Percentiles rank a stretch among this genome's conserved stretches.
phyloP scores from a whole-genome alignment of 1,140 invertebrate genomes.

The Lucilia sericata region DNA sequence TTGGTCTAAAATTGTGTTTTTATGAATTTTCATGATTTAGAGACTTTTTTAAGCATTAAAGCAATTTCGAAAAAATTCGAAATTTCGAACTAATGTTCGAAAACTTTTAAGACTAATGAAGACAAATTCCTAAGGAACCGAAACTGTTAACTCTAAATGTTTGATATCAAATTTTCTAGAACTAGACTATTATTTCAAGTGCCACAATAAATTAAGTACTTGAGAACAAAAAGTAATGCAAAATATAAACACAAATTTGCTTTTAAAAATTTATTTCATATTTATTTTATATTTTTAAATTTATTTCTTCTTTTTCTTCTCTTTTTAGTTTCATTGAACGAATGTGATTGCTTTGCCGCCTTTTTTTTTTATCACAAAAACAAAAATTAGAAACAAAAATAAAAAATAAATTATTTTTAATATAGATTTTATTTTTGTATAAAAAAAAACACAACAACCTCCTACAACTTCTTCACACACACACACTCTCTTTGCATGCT shows the following conservation, averaged over 20 bases:
- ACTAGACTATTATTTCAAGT: too few relatives aligned
- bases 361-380: not conserved
- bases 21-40: too few relatives aligned
- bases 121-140: too few relatives aligned
- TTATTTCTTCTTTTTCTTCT: not conserved
- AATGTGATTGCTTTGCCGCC: constrained; percentile 23
- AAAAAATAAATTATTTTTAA: not conserved
- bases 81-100: too few relatives aligned
- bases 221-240: not conserved
- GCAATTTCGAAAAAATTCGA: too few relatives aligned
- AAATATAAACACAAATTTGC: not conserved
- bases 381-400: not conserved
- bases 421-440: not conserved
- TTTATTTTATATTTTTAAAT: not conserved
- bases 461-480: not conserved
- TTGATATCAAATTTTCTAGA: too few relatives aligned
- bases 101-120: too few relatives aligned
- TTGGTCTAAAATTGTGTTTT: too few relatives aligned
- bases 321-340: constrained; percentile 16
- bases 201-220: too few relatives aligned
- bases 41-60: too few relatives aligned
- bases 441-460: constrained; percentile 22
- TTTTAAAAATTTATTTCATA: not conserved
- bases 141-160: too few relatives aligned
- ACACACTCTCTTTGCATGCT: not conserved